Conservation (phyloP, 2,888 invertebrate genomes). For the Monochamus alternatus region DNA sequence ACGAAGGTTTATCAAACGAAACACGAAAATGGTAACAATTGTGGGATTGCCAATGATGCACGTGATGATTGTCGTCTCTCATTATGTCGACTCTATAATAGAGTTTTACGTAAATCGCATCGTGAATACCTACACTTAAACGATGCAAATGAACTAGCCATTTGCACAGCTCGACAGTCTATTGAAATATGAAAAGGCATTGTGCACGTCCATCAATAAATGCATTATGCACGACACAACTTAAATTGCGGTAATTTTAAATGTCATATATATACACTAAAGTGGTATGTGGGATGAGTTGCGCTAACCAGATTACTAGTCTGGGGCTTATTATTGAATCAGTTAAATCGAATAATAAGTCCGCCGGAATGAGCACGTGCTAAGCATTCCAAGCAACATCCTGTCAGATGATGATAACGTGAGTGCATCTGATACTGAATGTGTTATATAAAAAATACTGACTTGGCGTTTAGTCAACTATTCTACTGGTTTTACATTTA, state of each 20-base stretch:
- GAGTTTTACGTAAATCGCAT: not conserved
- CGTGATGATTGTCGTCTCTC: not conserved
- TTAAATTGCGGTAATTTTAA: constrained; percentile 40
- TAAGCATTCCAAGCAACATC: constrained; percentile 40
- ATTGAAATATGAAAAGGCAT: not conserved
- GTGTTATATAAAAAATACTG: too few relatives aligned
- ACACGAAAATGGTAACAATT: too few relatives aligned
- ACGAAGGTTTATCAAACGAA: too few relatives aligned
- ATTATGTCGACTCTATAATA: not conserved
- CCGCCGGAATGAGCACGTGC: constrained; percentile 51
- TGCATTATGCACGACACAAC: constrained; percentile 15
- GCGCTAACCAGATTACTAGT: constrained; percentile 53
- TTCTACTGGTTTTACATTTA: too few relatives aligned
- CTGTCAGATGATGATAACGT: constrained; percentile 30
- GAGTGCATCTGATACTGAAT: not conserved
- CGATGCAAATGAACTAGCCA: not conserved
- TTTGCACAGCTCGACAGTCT: not conserved
- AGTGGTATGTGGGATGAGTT: constrained; percentile 47
- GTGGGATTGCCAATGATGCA: too few relatives aligned
- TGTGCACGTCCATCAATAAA: constrained; percentile 9
- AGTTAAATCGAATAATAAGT: constrained; percentile 60
- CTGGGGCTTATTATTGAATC: constrained; percentile 57
- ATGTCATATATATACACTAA: constrained; percentile 30
- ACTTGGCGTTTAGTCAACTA: too few relatives aligned
- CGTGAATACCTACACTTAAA: not conserved